Percentiles rank a stretch among this genome's conserved stretches.
These are phyloP conservation scores for Phrynocephalus guinanensis DNA, from an alignment of 2,797 vertebrate genomes.

Conservation along the genomic window DNA sequence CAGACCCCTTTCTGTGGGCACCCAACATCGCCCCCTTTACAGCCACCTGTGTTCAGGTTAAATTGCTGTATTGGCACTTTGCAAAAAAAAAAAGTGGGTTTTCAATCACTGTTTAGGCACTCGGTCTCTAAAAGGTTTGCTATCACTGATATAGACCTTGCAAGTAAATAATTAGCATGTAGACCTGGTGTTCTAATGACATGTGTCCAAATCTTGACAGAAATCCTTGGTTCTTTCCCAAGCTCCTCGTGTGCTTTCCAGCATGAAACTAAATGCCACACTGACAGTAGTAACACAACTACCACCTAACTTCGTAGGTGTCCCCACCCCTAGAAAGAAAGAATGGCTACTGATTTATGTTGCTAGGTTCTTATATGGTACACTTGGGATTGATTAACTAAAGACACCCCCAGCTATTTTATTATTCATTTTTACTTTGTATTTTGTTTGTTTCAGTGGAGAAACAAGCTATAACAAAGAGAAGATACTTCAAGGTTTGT, in stretches of 20 bases:
- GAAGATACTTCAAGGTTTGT: constrained; percentile 90
- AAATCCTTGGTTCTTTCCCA: not conserved
- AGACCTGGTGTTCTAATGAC: not conserved
- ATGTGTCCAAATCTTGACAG: not conserved
- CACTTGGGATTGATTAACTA: not conserved
- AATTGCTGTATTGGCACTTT: too few species aligned
- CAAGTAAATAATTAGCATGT: too few species aligned
- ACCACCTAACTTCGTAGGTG: not conserved
- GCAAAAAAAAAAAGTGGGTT: too few species aligned
- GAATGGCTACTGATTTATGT: not conserved
- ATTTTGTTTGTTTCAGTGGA: constrained; percentile 81
- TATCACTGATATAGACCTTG: too few species aligned
- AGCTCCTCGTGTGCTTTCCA: not conserved
- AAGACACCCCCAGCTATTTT: not conserved
- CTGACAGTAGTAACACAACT: not conserved
- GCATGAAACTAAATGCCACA: not conserved
- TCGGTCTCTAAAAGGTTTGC: too few species aligned
- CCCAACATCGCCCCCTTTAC: too few species aligned
- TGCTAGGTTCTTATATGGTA: not conserved
- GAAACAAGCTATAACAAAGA: constrained; percentile 93
- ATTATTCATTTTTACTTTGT: not conserved
- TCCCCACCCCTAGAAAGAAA: too few species aligned
- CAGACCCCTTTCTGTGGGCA: too few species aligned
- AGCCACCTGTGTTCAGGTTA: too few species aligned
- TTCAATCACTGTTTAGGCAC: too few species aligned